Evolutionary conservation across 2,888 invertebrate species (phyloP).

Genomic region (Torymus auratus): DNA sequence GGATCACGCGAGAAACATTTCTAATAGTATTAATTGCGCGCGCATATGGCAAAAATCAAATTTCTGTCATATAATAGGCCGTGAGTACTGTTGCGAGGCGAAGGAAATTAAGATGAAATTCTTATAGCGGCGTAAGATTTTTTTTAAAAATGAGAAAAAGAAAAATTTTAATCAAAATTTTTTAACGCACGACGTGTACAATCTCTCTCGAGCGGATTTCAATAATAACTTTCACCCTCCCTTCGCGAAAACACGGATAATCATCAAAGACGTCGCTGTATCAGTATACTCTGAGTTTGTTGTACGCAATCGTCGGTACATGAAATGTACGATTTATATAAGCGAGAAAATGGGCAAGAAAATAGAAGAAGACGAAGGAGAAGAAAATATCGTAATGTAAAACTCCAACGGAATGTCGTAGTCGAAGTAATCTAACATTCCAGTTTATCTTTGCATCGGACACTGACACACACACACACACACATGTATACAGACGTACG

Average conservation of each 20-base stretch:
- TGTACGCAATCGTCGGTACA: conserved; percentile 45
- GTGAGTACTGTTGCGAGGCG: conserved; percentile 27
- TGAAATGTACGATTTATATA: conserved; percentile 47
- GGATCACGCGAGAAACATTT: conserved; percentile 41
- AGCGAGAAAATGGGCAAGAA: conserved; percentile 17
- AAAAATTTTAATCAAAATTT: conserved; percentile 56
- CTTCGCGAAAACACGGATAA: conserved; percentile 28
- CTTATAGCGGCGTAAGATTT: conserved; percentile 41
- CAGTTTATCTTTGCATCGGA: conserved; percentile 50
- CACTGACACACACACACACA: conserved; percentile 8
- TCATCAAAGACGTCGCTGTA: conserved; percentile 52
- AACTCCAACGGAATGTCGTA: conserved; percentile 43
- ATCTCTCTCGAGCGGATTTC: conserved; percentile 43
- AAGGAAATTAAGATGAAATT: conserved; percentile 26
- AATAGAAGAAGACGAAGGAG: conserved; percentile 16
- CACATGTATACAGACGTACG: background rate
- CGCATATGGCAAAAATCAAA: conserved; percentile 53
- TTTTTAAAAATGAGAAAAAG: background rate
- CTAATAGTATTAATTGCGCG: conserved; percentile 52
- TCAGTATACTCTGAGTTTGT: conserved; percentile 50
- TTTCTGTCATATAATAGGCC: conserved; percentile 46
- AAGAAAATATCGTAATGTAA: conserved; percentile 4
- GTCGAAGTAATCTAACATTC: conserved; percentile 58
- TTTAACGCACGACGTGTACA: conserved; percentile 41
- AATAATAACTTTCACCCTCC: background rate